phyloP scores from a whole-genome alignment of 2,113 vertebrate genomes.

The Picathartes gymnocephalus region DNA sequence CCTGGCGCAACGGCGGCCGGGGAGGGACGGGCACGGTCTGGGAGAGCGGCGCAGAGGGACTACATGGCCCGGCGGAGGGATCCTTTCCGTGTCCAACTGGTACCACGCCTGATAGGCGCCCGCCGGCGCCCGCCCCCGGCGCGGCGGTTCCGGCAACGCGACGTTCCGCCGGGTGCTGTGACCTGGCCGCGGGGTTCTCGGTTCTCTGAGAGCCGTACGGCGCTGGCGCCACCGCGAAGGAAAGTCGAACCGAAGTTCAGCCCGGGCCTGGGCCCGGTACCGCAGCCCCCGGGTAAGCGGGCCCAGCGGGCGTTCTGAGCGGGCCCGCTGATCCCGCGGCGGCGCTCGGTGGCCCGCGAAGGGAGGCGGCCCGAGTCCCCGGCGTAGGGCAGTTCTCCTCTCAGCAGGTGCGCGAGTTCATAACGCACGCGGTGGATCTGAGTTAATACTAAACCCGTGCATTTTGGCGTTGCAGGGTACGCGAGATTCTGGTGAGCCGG shows the following conservation, averaged over 20 bases:
- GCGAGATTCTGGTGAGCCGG: not conserved
- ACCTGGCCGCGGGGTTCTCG: not conserved
- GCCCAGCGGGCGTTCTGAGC: not conserved
- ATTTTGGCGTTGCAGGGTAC: not conserved
- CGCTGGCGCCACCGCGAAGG: too few species aligned
- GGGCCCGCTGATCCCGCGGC: not conserved
- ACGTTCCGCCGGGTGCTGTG: not conserved
- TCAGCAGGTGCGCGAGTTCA: not conserved
- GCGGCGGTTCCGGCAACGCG: not conserved
- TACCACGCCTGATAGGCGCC: not conserved
- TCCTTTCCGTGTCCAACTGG: fast-evolving
- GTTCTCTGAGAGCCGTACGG: not conserved
- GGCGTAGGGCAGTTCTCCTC: not conserved
- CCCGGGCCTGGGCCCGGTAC: not conserved
- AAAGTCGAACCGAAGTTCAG: not conserved
- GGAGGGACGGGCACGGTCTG: not conserved
- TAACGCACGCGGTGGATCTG: not conserved
- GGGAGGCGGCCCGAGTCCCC: not conserved
- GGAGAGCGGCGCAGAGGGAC: not conserved
- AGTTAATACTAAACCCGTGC: not conserved
- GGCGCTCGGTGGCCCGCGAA: not conserved
- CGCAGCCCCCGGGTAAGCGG: not conserved
- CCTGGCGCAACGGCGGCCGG: fast-evolving
- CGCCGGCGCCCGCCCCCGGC: not conserved
- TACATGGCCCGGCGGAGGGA: not conserved